These are phyloP conservation scores for Ophion slaviceki DNA, from an alignment of 2,888 invertebrate species.

Conservation along the genomic window DNA sequence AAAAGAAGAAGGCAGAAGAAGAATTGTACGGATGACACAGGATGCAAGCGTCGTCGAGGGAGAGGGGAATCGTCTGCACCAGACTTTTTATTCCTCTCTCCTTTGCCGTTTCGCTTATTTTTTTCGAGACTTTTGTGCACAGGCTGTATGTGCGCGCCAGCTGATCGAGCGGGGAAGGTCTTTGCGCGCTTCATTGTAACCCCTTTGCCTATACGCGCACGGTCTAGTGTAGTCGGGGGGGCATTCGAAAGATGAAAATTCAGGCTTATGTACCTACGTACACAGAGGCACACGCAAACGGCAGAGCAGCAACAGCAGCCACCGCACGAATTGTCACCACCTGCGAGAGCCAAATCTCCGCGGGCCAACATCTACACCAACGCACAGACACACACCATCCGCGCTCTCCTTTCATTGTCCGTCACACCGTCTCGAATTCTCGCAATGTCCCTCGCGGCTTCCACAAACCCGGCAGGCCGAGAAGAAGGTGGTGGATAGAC, in stretches of 20 bases:
- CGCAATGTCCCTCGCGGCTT: not conserved
- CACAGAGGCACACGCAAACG: not conserved
- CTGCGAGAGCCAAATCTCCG: conserved; percentile 20
- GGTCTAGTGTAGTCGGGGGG: conserved; percentile 70
- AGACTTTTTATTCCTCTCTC: conserved; percentile 42
- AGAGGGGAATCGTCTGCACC: conserved; percentile 25
- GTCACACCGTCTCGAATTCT: conserved; percentile 7
- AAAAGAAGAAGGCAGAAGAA: conserved; percentile 7
- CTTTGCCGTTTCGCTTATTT: conserved; percentile 14
- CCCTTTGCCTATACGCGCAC: conserved; percentile 72
- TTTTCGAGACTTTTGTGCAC: conserved; percentile 27
- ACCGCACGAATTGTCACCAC: conserved; percentile 40
- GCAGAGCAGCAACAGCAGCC: not conserved
- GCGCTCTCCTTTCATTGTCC: not conserved
- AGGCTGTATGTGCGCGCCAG: conserved; percentile 33
- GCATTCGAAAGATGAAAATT: not conserved
- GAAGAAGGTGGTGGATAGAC: not conserved
- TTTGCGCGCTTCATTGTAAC: conserved; percentile 70
- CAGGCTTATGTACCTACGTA: not conserved
- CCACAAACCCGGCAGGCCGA: not conserved
- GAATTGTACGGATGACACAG: conserved; percentile 45
- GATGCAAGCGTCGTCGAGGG: conserved; percentile 60
- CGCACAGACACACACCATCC: not conserved
- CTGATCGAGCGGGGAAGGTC: conserved; percentile 69
- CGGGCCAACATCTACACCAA: not conserved